Base-by-base conservation (phyloP, 1,140 invertebrate species). In the Pemphigus obesinymphae region DNA sequence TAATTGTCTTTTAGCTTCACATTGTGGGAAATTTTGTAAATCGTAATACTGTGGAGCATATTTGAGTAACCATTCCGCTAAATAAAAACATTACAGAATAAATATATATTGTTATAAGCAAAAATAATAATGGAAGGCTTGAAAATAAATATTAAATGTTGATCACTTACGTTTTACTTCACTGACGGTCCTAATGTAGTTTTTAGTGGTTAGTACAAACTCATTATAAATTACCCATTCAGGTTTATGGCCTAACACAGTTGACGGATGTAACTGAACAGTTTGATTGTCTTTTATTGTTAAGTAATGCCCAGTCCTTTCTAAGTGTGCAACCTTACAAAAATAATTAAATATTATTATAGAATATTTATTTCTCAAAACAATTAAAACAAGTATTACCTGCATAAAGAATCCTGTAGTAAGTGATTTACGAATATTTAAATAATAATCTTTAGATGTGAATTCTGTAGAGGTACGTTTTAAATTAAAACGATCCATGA, bases 221-320 rank as follows among this genome's bases (percentile, higher is more conserved):
- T 99, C 98, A 88, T 99, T 99, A 88, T 99, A 99, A 73, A 99
- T 92, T 23, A 99, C 97, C 98, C 98, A 99, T 87, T 99, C 98
- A 4, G 98, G 98, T 89, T 99, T 99, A 88, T 99, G 98, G 88
- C 99, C 97, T 20, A 99, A 89, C 88, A 97, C 99, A 23, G 97
- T 99, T 68, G 97, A 99, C 0, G 98, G 98, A 90, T 99, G 98
- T 17, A 99, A 90, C 87, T 99, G 97, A 11, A 99, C 98, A 80
- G 97, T 92, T 90, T 99, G 98, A 89, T 99, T 99, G 89, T 99
- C 98, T 87, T 99, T 99, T 63, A 99, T 96, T 20, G 98, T 99
- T 83, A 99, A 89, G 88, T 99, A 99, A 88, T 99, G 96, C 1
- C 97, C 96, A 10, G 94, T 97, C 83, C 96, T 89, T 87, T 99